Percentiles rank a stretch among this genome's conserved stretches.
phyloP scores from a whole-genome alignment of 1,140 invertebrate genomes.

The Drosophila carrolli region DNA sequence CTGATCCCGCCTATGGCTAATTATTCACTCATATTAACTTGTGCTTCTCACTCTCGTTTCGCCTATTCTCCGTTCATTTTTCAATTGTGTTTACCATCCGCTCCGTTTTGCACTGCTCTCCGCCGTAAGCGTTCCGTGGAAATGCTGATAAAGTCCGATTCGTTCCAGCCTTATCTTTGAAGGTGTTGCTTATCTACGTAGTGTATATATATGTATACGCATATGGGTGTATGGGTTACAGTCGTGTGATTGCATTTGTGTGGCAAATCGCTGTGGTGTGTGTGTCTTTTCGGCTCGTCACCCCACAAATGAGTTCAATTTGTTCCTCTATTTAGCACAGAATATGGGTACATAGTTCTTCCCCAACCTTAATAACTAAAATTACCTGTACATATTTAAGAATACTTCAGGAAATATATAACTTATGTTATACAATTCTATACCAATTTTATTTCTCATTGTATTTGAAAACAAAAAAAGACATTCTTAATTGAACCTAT shows the following conservation, averaged over 20 bases:
- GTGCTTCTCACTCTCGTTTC: conserved; percentile 13
- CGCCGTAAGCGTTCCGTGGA: conserved; percentile 19
- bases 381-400: too few relatives aligned
- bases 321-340: background rate
- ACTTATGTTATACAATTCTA: too few relatives aligned
- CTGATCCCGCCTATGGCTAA: conserved; percentile 13
- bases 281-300: background rate
- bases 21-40: conserved; percentile 53
- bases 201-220: background rate
- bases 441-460: too few relatives aligned
- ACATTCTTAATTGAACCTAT: too few relatives aligned
- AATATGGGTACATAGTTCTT: background rate
- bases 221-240: background rate
- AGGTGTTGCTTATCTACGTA: conserved; percentile 42
- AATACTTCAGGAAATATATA: too few relatives aligned
- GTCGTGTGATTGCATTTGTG: background rate
- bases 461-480: too few relatives aligned
- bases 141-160: conserved; percentile 28
- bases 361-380: too few relatives aligned
- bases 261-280: background rate
- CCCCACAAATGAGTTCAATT: background rate
- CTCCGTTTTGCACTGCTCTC: conserved; percentile 2
- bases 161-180: conserved; percentile 32
- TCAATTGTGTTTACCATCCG: conserved; percentile 6
- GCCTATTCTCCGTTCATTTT: conserved; percentile 24